These are phyloP conservation scores for Hyperoodon ampullatus DNA, from an alignment of 2,113 vertebrate genomes.

Conservation along the genomic window DNA sequence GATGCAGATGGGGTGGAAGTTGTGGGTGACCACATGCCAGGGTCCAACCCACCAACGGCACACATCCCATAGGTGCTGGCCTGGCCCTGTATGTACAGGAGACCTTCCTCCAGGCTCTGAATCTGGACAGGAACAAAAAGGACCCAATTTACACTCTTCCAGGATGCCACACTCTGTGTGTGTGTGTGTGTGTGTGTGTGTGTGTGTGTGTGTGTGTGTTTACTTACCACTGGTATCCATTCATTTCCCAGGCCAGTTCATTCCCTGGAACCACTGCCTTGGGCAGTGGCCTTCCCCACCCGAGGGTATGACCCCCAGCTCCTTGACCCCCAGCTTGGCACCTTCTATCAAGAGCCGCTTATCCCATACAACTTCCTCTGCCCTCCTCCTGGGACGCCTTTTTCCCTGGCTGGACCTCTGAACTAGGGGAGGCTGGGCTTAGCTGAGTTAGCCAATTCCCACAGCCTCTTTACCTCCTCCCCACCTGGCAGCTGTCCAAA, in stretches of 20 bases:
- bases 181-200: not conserved
- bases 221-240: not conserved
- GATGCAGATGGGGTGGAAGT: conserved; percentile 89
- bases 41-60: conserved; percentile 62
- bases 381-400: not conserved
- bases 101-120: conserved; percentile 50
- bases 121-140: conserved; percentile 45
- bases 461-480: not conserved
- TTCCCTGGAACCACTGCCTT: not conserved
- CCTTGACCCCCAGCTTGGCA: not conserved
- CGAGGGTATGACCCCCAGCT: not conserved
- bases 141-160: not conserved
- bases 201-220: not conserved
- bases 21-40: conserved; percentile 81
- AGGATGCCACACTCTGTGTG: not conserved
- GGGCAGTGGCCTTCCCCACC: not conserved
- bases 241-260: not conserved
- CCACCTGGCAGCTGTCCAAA: not conserved
- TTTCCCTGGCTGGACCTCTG: not conserved
- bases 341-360: not conserved
- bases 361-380: not conserved
- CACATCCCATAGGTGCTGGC: not conserved
- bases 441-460: not conserved
- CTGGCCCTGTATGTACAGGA: conserved; percentile 42
- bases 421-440: not conserved